These are phyloP conservation scores for Trichonephila inaurata DNA, from an alignment of 1,140 invertebrate species.

Conservation along the genomic window DNA sequence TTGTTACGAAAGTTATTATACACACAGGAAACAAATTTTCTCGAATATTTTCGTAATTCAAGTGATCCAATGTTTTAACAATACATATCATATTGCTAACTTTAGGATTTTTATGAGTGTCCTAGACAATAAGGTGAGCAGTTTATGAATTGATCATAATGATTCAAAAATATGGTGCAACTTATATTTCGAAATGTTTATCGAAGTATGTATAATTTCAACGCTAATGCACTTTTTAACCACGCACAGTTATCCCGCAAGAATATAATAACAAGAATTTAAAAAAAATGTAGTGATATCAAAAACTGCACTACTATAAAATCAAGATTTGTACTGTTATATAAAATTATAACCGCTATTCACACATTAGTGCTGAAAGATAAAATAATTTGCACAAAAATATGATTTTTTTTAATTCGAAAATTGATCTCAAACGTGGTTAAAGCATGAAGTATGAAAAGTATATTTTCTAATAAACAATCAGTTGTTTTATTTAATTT, in stretches of 20 bases:
- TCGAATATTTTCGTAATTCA: constrained; percentile 36
- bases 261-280: not conserved
- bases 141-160: not conserved
- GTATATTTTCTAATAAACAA: too few species aligned
- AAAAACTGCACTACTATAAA: not conserved
- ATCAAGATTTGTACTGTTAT: not conserved
- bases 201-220: not conserved
- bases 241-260: constrained; percentile 46
- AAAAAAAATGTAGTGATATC: not conserved
- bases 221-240: constrained; percentile 67
- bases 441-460: too few species aligned
- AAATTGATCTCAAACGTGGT: too few species aligned
- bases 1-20: constrained; percentile 48
- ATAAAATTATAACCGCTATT: not conserved
- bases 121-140: not conserved
- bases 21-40: not conserved
- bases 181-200: not conserved
- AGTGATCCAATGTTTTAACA: constrained; percentile 59
- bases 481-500: too few species aligned
- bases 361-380: not conserved
- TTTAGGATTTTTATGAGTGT: constrained; percentile 24
- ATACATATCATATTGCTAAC: constrained; percentile 54
- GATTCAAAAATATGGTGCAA: constrained; percentile 23
- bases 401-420: not conserved
- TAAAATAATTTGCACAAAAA: not conserved